A percentile compares a stretch with the other conserved stretches of the same genome.
Evolutionary conservation across 1,140 invertebrate genomes (phyloP).

Genomic region (Papilio polytes): DNA sequence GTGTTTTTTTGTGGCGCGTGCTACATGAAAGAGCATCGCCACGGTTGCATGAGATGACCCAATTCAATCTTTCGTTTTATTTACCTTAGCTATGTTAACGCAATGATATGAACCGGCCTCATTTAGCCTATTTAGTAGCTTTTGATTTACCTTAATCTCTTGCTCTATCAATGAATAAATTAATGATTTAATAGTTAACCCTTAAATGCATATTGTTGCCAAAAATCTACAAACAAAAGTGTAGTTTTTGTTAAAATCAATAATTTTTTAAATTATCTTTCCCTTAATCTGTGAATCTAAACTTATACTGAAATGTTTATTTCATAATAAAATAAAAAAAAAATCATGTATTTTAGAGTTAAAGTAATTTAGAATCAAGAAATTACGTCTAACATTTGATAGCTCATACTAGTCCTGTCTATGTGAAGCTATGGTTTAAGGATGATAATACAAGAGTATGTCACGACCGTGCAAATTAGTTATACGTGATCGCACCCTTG

Average conservation of each 20-base stretch:
- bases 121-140: slow-evolving; percentile 38
- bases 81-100: slow-evolving; percentile 53
- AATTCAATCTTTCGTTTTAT: slow-evolving; percentile 52
- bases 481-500: background rate
- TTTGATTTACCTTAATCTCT: slow-evolving; percentile 32
- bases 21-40: slow-evolving; percentile 40
- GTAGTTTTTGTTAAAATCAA: too few species aligned
- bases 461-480: slow-evolving; percentile 14
- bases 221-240: too few species aligned
- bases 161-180: background rate
- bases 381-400: background rate
- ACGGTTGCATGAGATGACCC: slow-evolving; percentile 46
- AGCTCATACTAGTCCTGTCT: background rate
- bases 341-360: too few species aligned
- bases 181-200: too few species aligned
- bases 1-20: slow-evolving; percentile 40
- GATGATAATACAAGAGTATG: background rate
- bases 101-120: slow-evolving; percentile 49
- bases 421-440: background rate
- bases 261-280: too few species aligned
- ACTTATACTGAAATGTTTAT: too few species aligned
- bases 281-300: too few species aligned
- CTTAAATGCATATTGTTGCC: too few species aligned
- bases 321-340: too few species aligned
- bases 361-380: background rate